A percentile compares a stretch with the other conserved stretches of the same genome.
phyloP scores from a whole-genome alignment of 2,888 invertebrate genomes.

The Dicranocentrus wangi region DNA sequence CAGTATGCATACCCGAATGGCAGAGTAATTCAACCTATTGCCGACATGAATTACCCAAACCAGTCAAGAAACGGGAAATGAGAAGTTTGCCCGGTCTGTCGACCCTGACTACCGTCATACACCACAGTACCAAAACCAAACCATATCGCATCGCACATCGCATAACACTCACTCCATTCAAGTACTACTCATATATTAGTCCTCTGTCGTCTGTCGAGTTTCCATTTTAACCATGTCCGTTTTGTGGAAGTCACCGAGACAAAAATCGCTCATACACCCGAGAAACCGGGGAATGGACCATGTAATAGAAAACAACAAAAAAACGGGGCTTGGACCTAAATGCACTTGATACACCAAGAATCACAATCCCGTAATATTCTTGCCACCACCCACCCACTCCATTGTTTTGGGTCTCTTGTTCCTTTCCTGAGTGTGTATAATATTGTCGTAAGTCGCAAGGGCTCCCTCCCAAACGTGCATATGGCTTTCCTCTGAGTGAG shows the following conservation, averaged over 20 bases:
- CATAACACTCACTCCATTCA: too few species aligned
- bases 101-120: constrained; percentile 58
- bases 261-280: constrained; percentile 28
- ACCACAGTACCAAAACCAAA: constrained; percentile 28
- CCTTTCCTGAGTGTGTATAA: not conserved
- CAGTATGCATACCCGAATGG: not conserved
- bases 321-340: not conserved
- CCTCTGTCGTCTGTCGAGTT: not conserved
- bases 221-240: constrained; percentile 39
- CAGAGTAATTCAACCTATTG: constrained; percentile 57
- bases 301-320: not conserved
- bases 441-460: not conserved
- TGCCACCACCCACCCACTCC: not conserved
- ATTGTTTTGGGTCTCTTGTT: not conserved
- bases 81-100: constrained; percentile 62
- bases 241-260: constrained; percentile 40
- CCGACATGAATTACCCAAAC: constrained; percentile 59
- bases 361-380: not conserved
- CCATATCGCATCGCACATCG: too few species aligned
- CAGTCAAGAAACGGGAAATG: constrained; percentile 63
- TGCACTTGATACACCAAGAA: not conserved
- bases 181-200: too few species aligned
- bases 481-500: constrained; percentile 27
- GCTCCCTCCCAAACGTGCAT: constrained; percentile 11
- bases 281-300: not conserved